Evolutionary conservation across 2,888 invertebrate genomes (phyloP), one percentile per base, ranked within the genome.

Genomic region (Leptothorax acervorum): DNA sequence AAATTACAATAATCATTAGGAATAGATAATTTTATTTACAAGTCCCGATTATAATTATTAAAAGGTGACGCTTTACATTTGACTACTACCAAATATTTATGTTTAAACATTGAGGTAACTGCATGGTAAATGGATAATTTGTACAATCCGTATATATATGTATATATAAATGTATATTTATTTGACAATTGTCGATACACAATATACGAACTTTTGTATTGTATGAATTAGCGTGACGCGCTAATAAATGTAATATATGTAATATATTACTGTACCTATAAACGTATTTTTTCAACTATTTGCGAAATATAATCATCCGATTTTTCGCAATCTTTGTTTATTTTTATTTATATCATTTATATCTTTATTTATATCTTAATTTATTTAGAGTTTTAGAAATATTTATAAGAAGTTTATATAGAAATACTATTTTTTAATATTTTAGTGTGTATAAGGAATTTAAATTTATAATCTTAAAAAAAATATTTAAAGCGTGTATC

Each of bases 51-150:
- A 70, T 55, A 70, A 78, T 78, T 53, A 48, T 0, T 18, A 18
- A 76, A 48, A 66, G 51, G 35, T 51, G 63, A 51, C 1, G 51
- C 11, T 76, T 15, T 74, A 60, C 5, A 60, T 74, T 74, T 28
- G 31, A 60, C 18, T 45, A 60, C 18, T 45, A 31, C 2, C n/a
- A 74, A 62, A 62, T 74, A 74, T 74, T 74, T 62, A 62, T 45
- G 42, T 74, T 60, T 8, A 74, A 45, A 74, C 28, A 74, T 62
- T 45, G 42, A 18, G 62, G 23, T 23, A 71, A 42, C 28, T 15
- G 31, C 23, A 23, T 23, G 23, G 23, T n/a, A 45, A 74, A 18
- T 60, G 1, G n/a, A 45, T 45, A 74, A 73, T 73, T 73, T 57
- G n/a, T 42, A 18, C 15, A 6, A 73, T 55, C 6, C 12, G 28